These are phyloP conservation scores for Acanthosoma haemorrhoidale DNA, from an alignment of 2,888 invertebrate species.

Conservation along the genomic window DNA sequence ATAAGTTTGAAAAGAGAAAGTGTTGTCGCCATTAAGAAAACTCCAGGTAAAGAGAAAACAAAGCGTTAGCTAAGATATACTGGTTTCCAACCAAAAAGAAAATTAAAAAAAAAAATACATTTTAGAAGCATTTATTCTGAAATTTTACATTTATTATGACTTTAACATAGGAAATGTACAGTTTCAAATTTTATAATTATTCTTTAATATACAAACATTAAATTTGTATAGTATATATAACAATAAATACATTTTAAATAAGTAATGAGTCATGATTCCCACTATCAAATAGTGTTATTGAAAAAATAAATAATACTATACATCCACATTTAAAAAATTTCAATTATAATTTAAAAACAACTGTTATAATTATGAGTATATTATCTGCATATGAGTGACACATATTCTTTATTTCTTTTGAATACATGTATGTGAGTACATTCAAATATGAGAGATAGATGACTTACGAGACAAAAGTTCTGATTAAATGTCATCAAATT, in stretches of 20 bases:
- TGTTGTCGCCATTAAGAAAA: too few relatives aligned
- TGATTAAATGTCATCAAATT: neutral
- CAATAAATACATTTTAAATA: slow-evolving; percentile 1
- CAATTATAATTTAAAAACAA: slow-evolving; percentile 2
- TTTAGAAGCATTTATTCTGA: slow-evolving; percentile 13
- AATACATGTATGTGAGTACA: neutral
- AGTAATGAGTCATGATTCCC: neutral
- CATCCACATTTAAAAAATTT: neutral
- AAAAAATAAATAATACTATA: neutral
- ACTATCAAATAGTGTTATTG: neutral
- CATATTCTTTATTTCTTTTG: neutral
- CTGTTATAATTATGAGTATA: neutral
- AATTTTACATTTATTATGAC: slow-evolving; percentile 10
- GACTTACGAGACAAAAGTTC: neutral
- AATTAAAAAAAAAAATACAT: neutral
- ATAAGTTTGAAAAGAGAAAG: too few relatives aligned
- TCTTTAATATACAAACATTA: slow-evolving; percentile 4
- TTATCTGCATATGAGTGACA: slow-evolving; percentile 1
- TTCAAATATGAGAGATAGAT: neutral
- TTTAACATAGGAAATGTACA: slow-evolving; percentile 14
- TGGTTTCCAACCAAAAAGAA: too few relatives aligned
- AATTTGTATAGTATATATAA: too few relatives aligned
- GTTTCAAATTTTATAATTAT: neutral
- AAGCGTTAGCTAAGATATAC: too few relatives aligned
- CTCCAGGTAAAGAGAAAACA: too few relatives aligned